A percentile compares a stretch with the other conserved stretches of the same genome.
phyloP scores from a whole-genome alignment of 1,140 invertebrate species.

The Maniola jurtina region DNA sequence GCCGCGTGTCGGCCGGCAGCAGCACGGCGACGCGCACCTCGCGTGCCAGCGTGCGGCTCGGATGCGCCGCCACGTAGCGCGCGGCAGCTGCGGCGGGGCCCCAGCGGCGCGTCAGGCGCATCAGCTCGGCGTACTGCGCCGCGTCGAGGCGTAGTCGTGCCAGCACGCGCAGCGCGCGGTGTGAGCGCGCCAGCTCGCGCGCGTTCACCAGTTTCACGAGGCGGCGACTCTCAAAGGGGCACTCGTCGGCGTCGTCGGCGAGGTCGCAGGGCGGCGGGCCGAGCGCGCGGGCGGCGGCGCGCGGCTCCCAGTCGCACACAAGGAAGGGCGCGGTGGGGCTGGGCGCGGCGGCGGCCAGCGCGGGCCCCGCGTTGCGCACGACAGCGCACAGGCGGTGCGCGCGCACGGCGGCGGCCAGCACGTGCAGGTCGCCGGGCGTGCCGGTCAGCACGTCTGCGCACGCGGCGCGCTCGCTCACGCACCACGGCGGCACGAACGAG shows the following conservation, averaged over 20 bases:
- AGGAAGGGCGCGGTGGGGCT: slow-evolving; percentile 8
- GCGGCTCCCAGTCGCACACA: slow-evolving; percentile 41
- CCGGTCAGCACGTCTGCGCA: slow-evolving; percentile 49
- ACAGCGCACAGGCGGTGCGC: slow-evolving; percentile 23
- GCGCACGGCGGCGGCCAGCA: slow-evolving; percentile 28
- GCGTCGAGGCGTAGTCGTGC: slow-evolving; percentile 28
- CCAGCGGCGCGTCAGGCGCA: slow-evolving; percentile 13
- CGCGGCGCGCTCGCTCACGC: slow-evolving; percentile 22
- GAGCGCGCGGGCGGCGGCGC: slow-evolving; percentile 16
- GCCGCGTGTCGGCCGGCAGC: slow-evolving; percentile 36
- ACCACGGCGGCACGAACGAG: slow-evolving; percentile 33
- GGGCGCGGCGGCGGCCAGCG: slow-evolving; percentile 13
- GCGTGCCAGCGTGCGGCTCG: slow-evolving; percentile 19
- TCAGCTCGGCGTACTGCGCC: slow-evolving; percentile 33
- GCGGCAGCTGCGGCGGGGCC: slow-evolving; percentile 30
- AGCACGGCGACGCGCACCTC: slow-evolving; percentile 47
- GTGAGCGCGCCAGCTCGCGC: slow-evolving; percentile 36
- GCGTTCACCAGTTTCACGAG: slow-evolving; percentile 47
- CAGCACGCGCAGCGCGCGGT: slow-evolving; percentile 36
- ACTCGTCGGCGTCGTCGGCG: slow-evolving; percentile 29
- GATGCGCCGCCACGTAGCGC: slow-evolving; percentile 34
- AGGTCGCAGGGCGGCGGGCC: slow-evolving; percentile 45
- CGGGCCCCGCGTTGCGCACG: slow-evolving; percentile 29
- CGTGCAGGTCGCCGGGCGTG: slow-evolving; percentile 36
- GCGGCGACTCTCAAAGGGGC: slow-evolving; percentile 51